Evolutionary conservation across 2,113 vertebrate genomes (phyloP), one percentile per base, ranked within the genome.

Genomic region (Zeus faber): DNA sequence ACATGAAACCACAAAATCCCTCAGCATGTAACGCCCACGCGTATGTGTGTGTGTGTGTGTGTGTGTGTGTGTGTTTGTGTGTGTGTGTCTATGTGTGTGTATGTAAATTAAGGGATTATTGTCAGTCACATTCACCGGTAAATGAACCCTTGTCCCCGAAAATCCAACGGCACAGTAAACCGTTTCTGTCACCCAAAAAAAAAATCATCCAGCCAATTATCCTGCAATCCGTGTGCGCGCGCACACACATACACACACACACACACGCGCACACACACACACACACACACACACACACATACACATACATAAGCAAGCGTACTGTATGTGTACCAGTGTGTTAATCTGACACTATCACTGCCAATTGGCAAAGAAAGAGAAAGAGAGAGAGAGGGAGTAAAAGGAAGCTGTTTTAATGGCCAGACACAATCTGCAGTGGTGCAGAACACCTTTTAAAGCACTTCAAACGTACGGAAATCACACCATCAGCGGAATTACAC

Each of bases 151-250:
- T 72, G 70, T 82, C 73, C 68, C 66, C 49, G 68, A 74, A 76
- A 85, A 83, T 74, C 75, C 60, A 62, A 77, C 67, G 63, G 74
- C 83, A 77, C 66, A 72, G 55, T 79, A 73, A 74, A 77, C 65
- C 76, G 66, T 67, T 74, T 47, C 59, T 67, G 70, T 73, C 77
- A 74, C 53, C 74, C 49, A 64, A 52, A 81, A 76, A 74, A 14
- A 33, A 37, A 14, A 37, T 14, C 33, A 44, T 73, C 72, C 72
- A 65, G 52, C 54, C 65, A 83, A 79, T 81, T 83, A 76, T 78
- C 56, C 26, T 17, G 14, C 25, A 18, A 41, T 6, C n/a, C n/a
- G 27, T 29, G 22, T 7, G 22, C 43, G n/a, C 43, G 46, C 43
- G 13, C 45, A 7, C 11, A 13, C 26, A 55, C 8, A 55, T 23